These are phyloP conservation scores for Rhabdomys pumilio DNA, from an alignment of 2,797 vertebrate genomes.

Conservation along the genomic window DNA sequence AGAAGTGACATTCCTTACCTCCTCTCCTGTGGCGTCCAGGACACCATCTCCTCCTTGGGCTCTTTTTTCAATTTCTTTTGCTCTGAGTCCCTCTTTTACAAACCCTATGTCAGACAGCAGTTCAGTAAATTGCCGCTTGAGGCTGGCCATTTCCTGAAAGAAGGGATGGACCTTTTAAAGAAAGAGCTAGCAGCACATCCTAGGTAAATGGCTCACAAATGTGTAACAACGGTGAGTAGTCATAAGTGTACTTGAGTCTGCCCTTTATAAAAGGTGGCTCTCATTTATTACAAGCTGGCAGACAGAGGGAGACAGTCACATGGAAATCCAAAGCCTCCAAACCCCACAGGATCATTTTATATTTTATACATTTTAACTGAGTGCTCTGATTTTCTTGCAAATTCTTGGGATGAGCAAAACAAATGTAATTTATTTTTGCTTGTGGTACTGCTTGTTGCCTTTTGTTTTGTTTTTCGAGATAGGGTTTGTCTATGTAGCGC, in stretches of 20 bases:
- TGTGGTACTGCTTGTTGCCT: neutral
- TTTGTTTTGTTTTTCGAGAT: neutral
- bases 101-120: conserved; percentile 99
- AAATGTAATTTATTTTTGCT: neutral
- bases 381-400: conserved; percentile 24
- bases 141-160: conserved; percentile 96
- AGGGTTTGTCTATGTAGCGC: neutral
- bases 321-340: neutral
- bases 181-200: neutral
- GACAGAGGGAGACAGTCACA: neutral
- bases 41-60: conserved; percentile 94
- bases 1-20: conserved; percentile 89
- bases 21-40: conserved; percentile 95
- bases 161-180: conserved; percentile 45
- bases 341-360: neutral
- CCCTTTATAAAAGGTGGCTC: neutral
- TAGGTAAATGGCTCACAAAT: neutral
- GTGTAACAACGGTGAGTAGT: too few species aligned
- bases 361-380: conserved; percentile 5
- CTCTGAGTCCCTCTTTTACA: conserved; percentile 96
- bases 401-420: neutral
- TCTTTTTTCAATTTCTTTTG: conserved; percentile 95
- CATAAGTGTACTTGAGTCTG: neutral
- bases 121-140: conserved; percentile 98
- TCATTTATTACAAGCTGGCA: neutral